Base-by-base conservation (phyloP, 2,888 invertebrate species). In the Lutraria lutraria region DNA sequence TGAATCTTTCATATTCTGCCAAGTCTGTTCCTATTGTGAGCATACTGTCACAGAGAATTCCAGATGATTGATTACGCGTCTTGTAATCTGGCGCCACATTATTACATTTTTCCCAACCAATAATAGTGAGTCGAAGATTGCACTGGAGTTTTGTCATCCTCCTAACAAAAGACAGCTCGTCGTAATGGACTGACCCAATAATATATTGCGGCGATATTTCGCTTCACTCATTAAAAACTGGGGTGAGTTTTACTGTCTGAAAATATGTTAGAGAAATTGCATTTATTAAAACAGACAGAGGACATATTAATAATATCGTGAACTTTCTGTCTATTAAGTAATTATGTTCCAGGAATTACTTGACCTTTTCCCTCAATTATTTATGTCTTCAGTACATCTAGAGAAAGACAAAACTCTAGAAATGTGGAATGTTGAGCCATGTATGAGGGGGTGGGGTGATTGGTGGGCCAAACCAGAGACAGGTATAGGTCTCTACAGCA, bases 11-110 rank as follows among this genome's bases (percentile, higher is more conserved):
- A 80, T 85, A 80, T 80, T 80, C 60, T 29, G 60, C 31, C 56
- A 79, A 85, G 85, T 85, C 79, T 85, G 85, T 84, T 88, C 56
- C 87, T 63, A 76, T 88, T 91, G 91, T 92, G 93, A 92, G 91
- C 92, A 92, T 88, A 87, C 92, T 93, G 93, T 93, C 93, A 93
- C 72, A 76, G 68, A 87, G 80, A 86, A 89, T 86, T 86, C 16
- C 31, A 43, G 63, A 92, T 93, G 93, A 93, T 93, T 92, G 90
- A 93, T 93, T 88, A 90, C 90, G 81, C 76, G 56, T 81, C 88
- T 81, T 86, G 89, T 89, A 91, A 88, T 87, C 85, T 88, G 92
- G 92, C 91, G 93, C 93, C 93, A 92, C 79, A 81, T 84, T 87
- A 88, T 83, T 86, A 90, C 87, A 81, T 82, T 85, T 81, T 82